phyloP scores from a whole-genome alignment of 2,113 vertebrate species.

The Sander lucioperca region DNA sequence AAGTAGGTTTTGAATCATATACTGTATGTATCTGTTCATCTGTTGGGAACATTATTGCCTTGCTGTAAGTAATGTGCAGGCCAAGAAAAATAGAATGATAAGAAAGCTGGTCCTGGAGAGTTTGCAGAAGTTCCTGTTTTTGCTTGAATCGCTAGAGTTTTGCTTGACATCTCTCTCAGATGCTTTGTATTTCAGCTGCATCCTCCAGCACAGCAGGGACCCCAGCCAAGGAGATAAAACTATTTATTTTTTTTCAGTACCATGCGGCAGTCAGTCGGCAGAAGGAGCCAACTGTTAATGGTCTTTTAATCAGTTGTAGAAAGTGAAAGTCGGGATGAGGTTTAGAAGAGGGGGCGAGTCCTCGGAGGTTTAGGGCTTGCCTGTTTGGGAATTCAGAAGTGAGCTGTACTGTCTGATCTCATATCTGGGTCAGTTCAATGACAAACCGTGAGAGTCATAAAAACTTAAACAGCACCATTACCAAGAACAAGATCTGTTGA shows the following conservation, averaged over 20 bases:
- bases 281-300: conserved; percentile 35
- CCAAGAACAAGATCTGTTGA: neutral
- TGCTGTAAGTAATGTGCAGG: neutral
- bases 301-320: conserved; percentile 59
- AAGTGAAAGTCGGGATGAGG: conserved; percentile 48
- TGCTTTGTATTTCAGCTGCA: conserved; percentile 48
- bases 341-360: neutral
- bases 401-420: conserved; percentile 11
- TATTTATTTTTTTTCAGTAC: conserved; percentile 34
- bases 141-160: conserved; percentile 9
- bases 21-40: neutral
- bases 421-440: conserved; percentile 29
- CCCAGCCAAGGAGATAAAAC: conserved; percentile 47
- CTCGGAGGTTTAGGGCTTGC: neutral
- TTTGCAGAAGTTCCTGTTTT: conserved; percentile 12
- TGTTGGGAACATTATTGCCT: neutral
- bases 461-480: conserved; percentile 35
- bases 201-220: conserved; percentile 43
- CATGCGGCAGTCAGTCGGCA: conserved; percentile 9
- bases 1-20: neutral
- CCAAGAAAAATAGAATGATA: neutral
- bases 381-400: conserved; percentile 31
- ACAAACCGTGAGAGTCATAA: conserved; percentile 15
- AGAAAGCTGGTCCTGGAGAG: conserved; percentile 4
- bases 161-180: conserved; percentile 29